phyloP scores from a whole-genome alignment of 2,888 invertebrate genomes.

The Phyllotreta cruciferae region DNA sequence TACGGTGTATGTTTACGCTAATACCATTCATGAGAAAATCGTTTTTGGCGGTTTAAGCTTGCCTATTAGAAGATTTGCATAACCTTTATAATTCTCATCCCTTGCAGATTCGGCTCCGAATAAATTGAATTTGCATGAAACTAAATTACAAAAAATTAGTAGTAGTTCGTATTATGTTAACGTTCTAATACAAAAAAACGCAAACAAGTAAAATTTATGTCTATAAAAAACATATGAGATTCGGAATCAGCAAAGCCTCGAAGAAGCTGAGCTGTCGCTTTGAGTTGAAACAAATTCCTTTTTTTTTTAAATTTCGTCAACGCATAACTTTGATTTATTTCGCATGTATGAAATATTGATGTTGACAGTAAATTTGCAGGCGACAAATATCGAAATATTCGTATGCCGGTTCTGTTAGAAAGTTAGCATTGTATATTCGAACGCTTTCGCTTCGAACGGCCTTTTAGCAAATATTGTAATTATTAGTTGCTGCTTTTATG shows the following conservation, averaged over 20 bases:
- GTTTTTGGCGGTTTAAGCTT: constrained; percentile 32
- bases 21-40: constrained; percentile 36
- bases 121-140: constrained; percentile 15
- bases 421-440: constrained; percentile 14
- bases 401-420: constrained; percentile 9
- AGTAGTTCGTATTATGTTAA: background rate
- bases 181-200: background rate
- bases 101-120: constrained; percentile 13
- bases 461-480: constrained; percentile 38
- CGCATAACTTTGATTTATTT: too few species aligned
- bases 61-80: constrained; percentile 35
- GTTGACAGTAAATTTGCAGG: too few species aligned
- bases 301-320: too few species aligned
- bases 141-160: constrained; percentile 7
- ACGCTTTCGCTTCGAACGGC: constrained; percentile 23
- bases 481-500: constrained; percentile 39
- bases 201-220: too few species aligned
- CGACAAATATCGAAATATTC: background rate
- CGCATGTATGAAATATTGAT: too few species aligned
- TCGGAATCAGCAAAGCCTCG: too few species aligned
- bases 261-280: too few species aligned
- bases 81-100: constrained; percentile 36
- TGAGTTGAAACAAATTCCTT: too few species aligned
- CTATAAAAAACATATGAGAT: too few species aligned
- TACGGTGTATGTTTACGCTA: constrained; percentile 34